Percentiles rank a stretch among this genome's conserved stretches.
Conservation (phyloP, 1,140 invertebrate species). For the Mycetomoellerius zeteki region DNA sequence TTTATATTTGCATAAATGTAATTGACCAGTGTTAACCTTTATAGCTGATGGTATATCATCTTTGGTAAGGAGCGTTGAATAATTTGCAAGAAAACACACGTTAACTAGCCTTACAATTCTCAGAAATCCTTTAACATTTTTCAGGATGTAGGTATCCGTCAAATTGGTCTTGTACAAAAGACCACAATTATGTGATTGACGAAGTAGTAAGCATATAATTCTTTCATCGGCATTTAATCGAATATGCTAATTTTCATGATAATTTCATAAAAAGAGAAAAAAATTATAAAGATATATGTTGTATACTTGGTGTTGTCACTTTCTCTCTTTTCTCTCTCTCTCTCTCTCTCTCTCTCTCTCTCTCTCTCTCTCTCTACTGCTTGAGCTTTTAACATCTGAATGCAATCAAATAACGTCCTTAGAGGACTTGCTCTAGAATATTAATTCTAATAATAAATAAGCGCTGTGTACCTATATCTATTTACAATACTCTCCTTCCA, state of each 20-base stretch:
- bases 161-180: constrained; percentile 13
- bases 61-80: constrained; percentile 25
- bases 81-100: constrained; percentile 10
- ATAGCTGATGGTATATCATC: not conserved
- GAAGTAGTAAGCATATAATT: constrained; percentile 1
- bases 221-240: not conserved
- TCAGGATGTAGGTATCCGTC: not conserved
- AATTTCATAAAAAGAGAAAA: not conserved
- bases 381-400: too few species aligned
- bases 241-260: not conserved
- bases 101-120: constrained; percentile 15
- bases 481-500: not conserved
- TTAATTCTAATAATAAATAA: too few species aligned
- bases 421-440: too few species aligned
- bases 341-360: not conserved
- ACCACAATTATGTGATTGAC: constrained; percentile 2
- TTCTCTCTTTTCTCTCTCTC: not conserved
- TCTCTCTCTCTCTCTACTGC: not conserved
- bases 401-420: too few species aligned
- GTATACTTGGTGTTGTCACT: not conserved
- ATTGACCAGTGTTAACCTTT: constrained; percentile 28
- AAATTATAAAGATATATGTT: not conserved
- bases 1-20: constrained; percentile 30
- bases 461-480: too few species aligned
- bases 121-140: constrained; percentile 27